Percentiles rank a stretch among this genome's conserved stretches.
These are phyloP conservation scores for Calliopum simillimum DNA, from an alignment of 2,888 invertebrate species.

Conservation along the genomic window DNA sequence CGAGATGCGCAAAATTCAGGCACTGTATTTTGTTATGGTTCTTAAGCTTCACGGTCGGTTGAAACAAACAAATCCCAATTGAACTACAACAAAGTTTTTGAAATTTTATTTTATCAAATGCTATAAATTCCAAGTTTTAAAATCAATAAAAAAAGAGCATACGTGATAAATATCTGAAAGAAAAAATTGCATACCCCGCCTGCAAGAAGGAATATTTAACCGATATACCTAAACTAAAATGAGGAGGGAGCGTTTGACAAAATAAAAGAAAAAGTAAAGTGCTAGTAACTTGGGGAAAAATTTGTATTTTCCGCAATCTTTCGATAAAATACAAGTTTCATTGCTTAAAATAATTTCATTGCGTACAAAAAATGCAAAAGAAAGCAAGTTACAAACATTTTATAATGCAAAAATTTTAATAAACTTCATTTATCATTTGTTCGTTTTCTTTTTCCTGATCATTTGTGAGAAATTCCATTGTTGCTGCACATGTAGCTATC, in stretches of 20 bases:
- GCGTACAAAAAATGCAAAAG: background rate
- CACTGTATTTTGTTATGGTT: too few species aligned
- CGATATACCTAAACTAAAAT: slow-evolving; percentile 19
- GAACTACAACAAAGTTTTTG: background rate
- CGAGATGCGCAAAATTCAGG: too few species aligned
- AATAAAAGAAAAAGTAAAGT: slow-evolving; percentile 7
- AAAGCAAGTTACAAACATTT: slow-evolving; percentile 22
- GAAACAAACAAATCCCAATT: slow-evolving; percentile 10
- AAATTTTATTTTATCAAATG: background rate
- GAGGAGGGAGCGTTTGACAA: background rate
- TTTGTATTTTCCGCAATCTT: too few species aligned
- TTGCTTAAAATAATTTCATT: too few species aligned
- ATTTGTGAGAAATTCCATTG: slow-evolving; percentile 32
- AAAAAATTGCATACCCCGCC: slow-evolving; percentile 11
- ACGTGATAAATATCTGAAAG: background rate
- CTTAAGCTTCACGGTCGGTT: too few species aligned
- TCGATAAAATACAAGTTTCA: too few species aligned
- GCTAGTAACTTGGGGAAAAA: background rate
- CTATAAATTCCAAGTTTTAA: background rate
- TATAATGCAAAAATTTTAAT: slow-evolving; percentile 21
- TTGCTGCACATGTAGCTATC: slow-evolving; percentile 31
- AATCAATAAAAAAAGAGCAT: background rate
- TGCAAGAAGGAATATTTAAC: slow-evolving; percentile 16
- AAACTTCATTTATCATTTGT: too few species aligned
- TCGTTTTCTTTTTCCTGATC: background rate